Percentiles rank a stretch among this genome's conserved stretches.
Conservation (phyloP, 2,113 vertebrate genomes). For the Oryctolagus cuniculus region mOryCun1.1 NC_091445.1:12316001-12316500, state of each 20-base stretch:
- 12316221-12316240: constrained; percentile 14
- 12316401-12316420: no score
- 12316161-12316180: background rate
- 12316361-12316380: no score
- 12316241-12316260: background rate
- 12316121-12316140: background rate
- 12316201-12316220: constrained; percentile 41
- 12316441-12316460: no score
- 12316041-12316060: background rate
- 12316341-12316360: no score
- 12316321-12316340: no score
- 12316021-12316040: constrained; percentile 40
- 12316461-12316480: no score
- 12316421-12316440: no score
- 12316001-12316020: background rate
- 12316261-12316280: background rate
- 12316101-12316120: background rate
- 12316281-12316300: no score
- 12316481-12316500: no score
- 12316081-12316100: background rate
- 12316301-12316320: no score
- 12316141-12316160: background rate
- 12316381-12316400: no score
- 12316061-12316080: background rate
- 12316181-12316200: background rate